These are phyloP conservation scores for Diadema setosum DNA, from an alignment of 35 echinoderm and acorn worm genomes.

Conservation along the genomic window DNA sequence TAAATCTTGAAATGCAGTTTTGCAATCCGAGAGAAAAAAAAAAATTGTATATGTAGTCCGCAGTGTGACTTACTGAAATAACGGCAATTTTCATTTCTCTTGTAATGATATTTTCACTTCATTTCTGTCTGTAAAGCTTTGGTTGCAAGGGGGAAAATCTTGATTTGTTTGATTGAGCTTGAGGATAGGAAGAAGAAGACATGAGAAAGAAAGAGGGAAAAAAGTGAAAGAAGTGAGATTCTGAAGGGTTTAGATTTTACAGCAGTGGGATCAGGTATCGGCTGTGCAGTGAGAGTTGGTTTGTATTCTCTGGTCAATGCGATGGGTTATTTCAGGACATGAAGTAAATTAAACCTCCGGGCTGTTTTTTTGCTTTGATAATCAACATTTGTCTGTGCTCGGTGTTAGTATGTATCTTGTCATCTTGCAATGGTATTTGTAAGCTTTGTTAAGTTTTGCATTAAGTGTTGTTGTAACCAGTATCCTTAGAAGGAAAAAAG, in stretches of 20 bases:
- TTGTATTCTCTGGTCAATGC: background rate
- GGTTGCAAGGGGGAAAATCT: no score
- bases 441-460: no score
- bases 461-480: no score
- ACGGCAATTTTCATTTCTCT: background rate
- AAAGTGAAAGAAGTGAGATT: background rate
- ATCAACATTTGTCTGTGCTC: constrained; percentile 8
- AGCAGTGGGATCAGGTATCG: background rate
- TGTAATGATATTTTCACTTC: background rate
- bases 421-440: no score
- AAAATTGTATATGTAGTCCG: background rate
- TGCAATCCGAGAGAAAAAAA: background rate
- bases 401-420: no score
- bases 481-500: no score
- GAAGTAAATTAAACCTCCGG: constrained; percentile 28
- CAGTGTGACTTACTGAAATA: background rate
- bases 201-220: no score
- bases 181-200: no score
- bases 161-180: background rate
- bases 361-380: constrained; percentile 1
- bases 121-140: background rate
- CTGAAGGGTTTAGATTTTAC: background rate
- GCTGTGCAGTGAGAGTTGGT: background rate
- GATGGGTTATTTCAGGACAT: constrained; percentile 1
- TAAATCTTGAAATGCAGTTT: background rate